A percentile compares a stretch with the other conserved stretches of the same genome.
Conservation (phyloP, 2,888 invertebrate species). For the Polyploca ridens region DNA sequence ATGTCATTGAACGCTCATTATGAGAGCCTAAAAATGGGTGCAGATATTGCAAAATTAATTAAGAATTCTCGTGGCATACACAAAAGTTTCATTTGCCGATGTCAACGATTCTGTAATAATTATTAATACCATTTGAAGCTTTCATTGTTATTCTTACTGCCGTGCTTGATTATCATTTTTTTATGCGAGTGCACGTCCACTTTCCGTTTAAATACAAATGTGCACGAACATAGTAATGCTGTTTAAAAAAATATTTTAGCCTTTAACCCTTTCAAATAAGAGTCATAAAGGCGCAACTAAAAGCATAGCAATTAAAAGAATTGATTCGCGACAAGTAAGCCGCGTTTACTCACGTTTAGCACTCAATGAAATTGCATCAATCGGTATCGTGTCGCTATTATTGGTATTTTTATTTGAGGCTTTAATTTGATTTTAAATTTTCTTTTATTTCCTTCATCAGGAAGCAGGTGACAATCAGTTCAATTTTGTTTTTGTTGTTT, state of each 20-base stretch:
- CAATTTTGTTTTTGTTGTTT: conserved; percentile 42
- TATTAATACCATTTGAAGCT: conserved; percentile 75
- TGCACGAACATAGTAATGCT: conserved; percentile 40
- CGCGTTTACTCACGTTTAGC: conserved; percentile 80
- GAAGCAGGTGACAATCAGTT: conserved; percentile 62
- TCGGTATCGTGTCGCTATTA: conserved; percentile 76
- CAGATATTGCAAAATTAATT: conserved; percentile 47
- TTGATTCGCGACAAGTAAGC: conserved; percentile 61
- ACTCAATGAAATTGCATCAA: conserved; percentile 80
- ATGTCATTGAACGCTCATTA: neutral
- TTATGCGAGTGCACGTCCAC: conserved; percentile 62
- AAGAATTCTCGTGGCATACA: conserved; percentile 69
- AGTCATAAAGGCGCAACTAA: conserved; percentile 35
- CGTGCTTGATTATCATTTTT: conserved; percentile 70
- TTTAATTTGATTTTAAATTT: conserved; percentile 67
- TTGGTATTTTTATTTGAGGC: conserved; percentile 74
- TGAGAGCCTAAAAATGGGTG: neutral
- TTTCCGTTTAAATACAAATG: conserved; percentile 59
- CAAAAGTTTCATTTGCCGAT: conserved; percentile 61
- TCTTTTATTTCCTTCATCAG: conserved; percentile 56
- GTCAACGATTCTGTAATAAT: conserved; percentile 76
- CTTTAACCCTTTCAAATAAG: conserved; percentile 54
- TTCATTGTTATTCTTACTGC: conserved; percentile 76
- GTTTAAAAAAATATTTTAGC: conserved; percentile 45
- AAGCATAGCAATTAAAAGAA: conserved; percentile 50